Evolutionary conservation across 2,888 invertebrate genomes (phyloP), one percentile per base, ranked within the genome.

Genomic region (Synergus gifuensis): DNA sequence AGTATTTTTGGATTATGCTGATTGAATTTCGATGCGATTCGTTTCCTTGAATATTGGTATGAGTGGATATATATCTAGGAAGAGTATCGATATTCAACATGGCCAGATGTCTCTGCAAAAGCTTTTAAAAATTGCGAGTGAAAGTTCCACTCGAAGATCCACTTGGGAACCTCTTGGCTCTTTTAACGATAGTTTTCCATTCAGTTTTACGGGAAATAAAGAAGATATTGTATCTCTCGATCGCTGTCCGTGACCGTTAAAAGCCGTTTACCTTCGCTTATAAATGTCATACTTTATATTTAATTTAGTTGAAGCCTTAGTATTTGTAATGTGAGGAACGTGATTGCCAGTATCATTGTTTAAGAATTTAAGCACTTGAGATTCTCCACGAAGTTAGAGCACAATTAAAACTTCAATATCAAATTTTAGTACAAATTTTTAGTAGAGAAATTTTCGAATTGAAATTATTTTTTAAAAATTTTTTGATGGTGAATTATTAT

Each of bases 271-370:
- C 63, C 28, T 14, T 46, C 44, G 9, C 8, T 73, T 73, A 49
- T 73, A 73, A 73, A 73, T 73, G 69, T 16, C 69, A 73, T 54
- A 73, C 28, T 54, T 73, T 73, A 49, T 73, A 73, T 73, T 54
- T 73, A 73, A 73, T 73, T 73, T 76, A 46, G 44, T 36, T 8
- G 60, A 76, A 60, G 76, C 76, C 76, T 60, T 60, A 76, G n/a
- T 9, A 28, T 54, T 73, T 73, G 1, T 36, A 4, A 36, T 49
- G 49, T 73, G 22, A 28, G 49, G 36, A 73, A 69, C 28, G 69
- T 28, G 69, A 69, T 69, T 69, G 9, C 22, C 28, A 73, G 9
- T 28, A 36, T 73, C 36, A 54, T 49, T 36, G 28, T 36, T 73
- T 49, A 22, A 73, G 16, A 49, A 36, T 49, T n/a, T 11, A 22